Conservation (phyloP, 2,113 vertebrate genomes). For the Phalacrocorax brasilianus region DNA sequence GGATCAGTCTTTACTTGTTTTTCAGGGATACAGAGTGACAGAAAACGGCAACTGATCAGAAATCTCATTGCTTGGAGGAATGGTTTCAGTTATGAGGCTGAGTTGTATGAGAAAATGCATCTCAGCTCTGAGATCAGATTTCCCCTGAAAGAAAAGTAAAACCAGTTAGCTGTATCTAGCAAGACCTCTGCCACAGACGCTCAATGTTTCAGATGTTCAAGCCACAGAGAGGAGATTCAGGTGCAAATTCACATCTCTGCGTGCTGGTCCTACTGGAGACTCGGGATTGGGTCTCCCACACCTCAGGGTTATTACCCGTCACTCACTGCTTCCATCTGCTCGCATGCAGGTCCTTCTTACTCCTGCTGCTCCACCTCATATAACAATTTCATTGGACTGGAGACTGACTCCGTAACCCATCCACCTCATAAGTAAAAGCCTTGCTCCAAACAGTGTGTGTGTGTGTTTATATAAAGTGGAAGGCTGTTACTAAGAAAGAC, state of each 20-base stretch:
- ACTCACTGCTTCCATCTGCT: neutral
- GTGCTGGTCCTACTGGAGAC: neutral
- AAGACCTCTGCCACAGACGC: neutral
- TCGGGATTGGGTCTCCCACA: neutral
- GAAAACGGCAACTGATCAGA: neutral
- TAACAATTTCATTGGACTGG: neutral
- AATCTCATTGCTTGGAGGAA: neutral
- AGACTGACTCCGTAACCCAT: neutral
- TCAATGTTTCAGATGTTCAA: neutral
- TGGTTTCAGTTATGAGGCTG: neutral
- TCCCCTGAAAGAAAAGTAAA: neutral
- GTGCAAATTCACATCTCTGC: rapidly evolving
- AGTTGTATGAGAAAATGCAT: neutral
- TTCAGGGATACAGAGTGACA: neutral
- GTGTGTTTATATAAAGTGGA: neutral
- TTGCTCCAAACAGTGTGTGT: neutral
- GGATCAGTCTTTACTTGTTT: neutral
- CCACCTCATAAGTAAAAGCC: neutral
- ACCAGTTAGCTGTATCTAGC: neutral
- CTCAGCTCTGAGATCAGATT: neutral
- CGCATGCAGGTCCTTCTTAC: rapidly evolving
- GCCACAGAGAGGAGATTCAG: neutral
- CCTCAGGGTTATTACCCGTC: rapidly evolving
- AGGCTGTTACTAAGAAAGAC: neutral
- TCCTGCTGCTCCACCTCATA: neutral